Percentiles rank a stretch among this genome's conserved stretches.
Evolutionary conservation across 2,888 invertebrate genomes (phyloP).

Genomic region (Dasysyrphus tricinctus): DNA sequence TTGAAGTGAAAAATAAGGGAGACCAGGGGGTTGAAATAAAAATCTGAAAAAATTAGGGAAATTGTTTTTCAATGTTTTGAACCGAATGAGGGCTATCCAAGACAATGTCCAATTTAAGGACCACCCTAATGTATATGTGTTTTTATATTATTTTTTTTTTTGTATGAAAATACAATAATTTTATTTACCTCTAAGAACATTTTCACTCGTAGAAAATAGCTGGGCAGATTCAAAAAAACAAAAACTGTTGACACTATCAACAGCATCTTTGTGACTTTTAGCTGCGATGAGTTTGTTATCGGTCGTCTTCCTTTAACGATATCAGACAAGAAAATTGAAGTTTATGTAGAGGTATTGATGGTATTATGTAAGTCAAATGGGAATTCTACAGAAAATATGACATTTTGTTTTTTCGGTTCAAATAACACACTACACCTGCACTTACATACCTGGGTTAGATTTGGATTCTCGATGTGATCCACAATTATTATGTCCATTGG

Average conservation of each 20-base stretch:
- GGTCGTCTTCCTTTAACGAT: conserved; percentile 80
- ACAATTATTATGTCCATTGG: conserved; percentile 79
- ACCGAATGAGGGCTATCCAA: too few relatives aligned
- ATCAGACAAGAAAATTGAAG: conserved; percentile 20
- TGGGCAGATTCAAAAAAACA: conserved; percentile 90
- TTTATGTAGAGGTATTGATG: not conserved
- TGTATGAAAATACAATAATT: not conserved
- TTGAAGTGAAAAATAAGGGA: too few relatives aligned
- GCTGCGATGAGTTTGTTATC: conserved; percentile 85
- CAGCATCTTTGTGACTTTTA: conserved; percentile 92
- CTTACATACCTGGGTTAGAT: conserved; percentile 80
- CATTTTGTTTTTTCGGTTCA: not conserved
- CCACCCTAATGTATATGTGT: too few relatives aligned
- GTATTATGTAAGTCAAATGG: not conserved
- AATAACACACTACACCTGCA: conserved; percentile 4
- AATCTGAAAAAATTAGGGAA: too few relatives aligned
- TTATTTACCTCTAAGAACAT: conserved; percentile 85
- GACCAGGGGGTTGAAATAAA: too few relatives aligned
- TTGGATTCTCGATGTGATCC: conserved; percentile 77
- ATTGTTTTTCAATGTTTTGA: too few relatives aligned
- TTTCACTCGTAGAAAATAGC: conserved; percentile 88
- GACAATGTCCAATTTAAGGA: too few relatives aligned
- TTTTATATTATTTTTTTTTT: too few relatives aligned
- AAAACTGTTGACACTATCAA: conserved; percentile 92
- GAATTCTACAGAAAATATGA: not conserved